Base-by-base conservation (phyloP, 2,113 vertebrate species). In the Hyperoodon ampullatus region DNA sequence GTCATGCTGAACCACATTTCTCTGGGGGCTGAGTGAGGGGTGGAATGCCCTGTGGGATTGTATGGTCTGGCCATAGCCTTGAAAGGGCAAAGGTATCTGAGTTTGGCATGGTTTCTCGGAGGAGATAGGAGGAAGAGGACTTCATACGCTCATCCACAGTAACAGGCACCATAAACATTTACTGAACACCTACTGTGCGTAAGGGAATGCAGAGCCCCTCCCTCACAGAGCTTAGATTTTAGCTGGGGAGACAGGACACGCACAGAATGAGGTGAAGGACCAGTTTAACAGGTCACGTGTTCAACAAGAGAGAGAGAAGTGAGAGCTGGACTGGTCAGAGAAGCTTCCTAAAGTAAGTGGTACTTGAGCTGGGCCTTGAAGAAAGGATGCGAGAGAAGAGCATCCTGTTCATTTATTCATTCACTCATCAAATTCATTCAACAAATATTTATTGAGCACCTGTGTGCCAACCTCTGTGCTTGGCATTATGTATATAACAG, bases 341-440 rank as follows among this genome's bases (percentile, higher is more conserved):
- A 93, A 26, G 61, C 61, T 85, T 88, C 61, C 80, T 87, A 72
- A 81, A 93, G 71, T 89, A 94, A 77, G n/a, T 75, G 90, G 6
- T 75, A 60, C n/a, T 91, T 74, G 35, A 86, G 68, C 28, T 86
- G 83, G 63, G 30, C 28, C 72, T 92, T 77, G 23, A 92, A 91
- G 84, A 93, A 83, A 42, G 42, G 61, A 28, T 53, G 19, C 44
- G 61, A 75, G 16, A 71, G 35, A 53, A 88, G 21, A 55, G n/a
- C 16, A 1, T 72, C 44, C 39, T 66, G 35, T 33, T 93, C 50
- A 92, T 39, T 84, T 21, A n/a, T 65, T 84, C 35, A 75, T 21
- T 84, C 50, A 92, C 53, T 53, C 53, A 53, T 16, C 53, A 53
- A 53, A 6, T 53, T 53, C 53, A 53, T 71, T 39, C 50, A 75